phyloP scores from a whole-genome alignment of 2,888 invertebrate species.

The Trichogramma dendrolimi region DNA sequence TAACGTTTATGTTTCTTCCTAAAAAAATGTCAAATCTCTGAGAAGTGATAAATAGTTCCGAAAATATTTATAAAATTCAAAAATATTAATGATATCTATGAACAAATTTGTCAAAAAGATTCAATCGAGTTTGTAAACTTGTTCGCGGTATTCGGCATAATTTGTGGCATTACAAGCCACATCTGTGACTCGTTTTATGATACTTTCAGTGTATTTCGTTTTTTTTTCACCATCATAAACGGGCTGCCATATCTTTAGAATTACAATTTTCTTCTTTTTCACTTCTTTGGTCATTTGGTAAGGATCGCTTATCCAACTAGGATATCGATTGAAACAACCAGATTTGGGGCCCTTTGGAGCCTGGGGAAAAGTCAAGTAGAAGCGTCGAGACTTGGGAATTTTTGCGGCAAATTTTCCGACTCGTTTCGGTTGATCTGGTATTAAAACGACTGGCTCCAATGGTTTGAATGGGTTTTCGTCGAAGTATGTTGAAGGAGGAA shows the following conservation, averaged over 20 bases:
- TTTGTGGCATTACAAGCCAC: constrained; percentile 41
- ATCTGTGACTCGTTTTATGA: constrained; percentile 40
- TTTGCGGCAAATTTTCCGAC: neutral
- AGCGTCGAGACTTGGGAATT: neutral
- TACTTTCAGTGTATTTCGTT: constrained; percentile 41
- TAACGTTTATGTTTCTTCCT: too few species aligned
- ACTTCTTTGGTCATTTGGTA: constrained; percentile 22
- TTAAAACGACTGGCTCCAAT: neutral
- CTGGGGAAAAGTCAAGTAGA: constrained; percentile 42
- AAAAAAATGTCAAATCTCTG: too few species aligned
- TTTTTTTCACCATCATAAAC: constrained; percentile 32
- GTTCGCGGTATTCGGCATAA: constrained; percentile 37
- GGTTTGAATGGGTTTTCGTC: constrained; percentile 9
- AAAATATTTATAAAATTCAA: too few species aligned
- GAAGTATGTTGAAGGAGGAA: constrained; percentile 3
- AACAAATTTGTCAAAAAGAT: too few species aligned
- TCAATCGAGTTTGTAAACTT: constrained; percentile 31
- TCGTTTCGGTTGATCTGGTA: neutral
- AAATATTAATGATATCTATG: too few species aligned
- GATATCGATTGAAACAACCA: constrained; percentile 51
- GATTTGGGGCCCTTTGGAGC: constrained; percentile 48
- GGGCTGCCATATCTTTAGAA: neutral
- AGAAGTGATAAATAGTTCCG: too few species aligned
- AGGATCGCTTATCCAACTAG: constrained; percentile 39
- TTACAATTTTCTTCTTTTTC: neutral